Conservation (phyloP, 2,797 vertebrate genomes). For the Pyrocephalus nanus region DNA sequence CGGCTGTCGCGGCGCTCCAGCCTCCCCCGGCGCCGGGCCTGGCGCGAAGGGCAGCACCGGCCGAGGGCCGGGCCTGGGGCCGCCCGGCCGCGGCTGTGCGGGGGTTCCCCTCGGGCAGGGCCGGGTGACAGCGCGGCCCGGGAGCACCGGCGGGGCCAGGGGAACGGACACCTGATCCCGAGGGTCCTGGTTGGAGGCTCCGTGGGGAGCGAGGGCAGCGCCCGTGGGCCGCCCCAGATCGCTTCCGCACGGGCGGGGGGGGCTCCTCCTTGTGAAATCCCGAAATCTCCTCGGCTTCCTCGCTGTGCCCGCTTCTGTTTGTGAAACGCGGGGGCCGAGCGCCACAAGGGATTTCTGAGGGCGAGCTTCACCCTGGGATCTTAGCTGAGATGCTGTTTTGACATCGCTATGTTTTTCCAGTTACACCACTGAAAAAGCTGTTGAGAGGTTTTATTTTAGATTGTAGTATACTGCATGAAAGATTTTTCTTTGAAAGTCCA, state of each 20-base stretch:
- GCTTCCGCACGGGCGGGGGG: not conserved
- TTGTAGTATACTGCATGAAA: not conserved
- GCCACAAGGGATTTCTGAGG: not conserved
- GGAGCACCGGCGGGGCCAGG: not conserved
- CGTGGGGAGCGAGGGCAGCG: not conserved
- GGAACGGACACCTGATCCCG: fast-evolving
- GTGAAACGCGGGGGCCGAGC: not conserved
- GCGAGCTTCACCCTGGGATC: fast-evolving
- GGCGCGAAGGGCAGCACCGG: not conserved
- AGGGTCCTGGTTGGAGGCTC: not conserved
- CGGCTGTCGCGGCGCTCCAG: not conserved
- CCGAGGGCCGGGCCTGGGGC: not conserved
- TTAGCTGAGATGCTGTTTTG: not conserved
- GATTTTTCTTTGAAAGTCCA: not conserved
- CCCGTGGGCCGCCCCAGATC: fast-evolving
- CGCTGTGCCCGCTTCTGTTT: fast-evolving
- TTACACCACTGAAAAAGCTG: not conserved
- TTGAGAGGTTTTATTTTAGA: not conserved
- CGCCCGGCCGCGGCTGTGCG: not conserved
- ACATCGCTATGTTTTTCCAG: not conserved
- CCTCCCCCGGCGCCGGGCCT: not conserved
- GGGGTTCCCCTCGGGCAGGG: not conserved
- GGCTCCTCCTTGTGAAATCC: not conserved
- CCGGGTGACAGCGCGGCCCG: not conserved
- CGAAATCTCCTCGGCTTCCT: not conserved